Percentiles rank a stretch among this genome's conserved stretches.
phyloP scores from a whole-genome alignment of 23 tunicate genomes.

The Clavelina lepadiformis region DNA sequence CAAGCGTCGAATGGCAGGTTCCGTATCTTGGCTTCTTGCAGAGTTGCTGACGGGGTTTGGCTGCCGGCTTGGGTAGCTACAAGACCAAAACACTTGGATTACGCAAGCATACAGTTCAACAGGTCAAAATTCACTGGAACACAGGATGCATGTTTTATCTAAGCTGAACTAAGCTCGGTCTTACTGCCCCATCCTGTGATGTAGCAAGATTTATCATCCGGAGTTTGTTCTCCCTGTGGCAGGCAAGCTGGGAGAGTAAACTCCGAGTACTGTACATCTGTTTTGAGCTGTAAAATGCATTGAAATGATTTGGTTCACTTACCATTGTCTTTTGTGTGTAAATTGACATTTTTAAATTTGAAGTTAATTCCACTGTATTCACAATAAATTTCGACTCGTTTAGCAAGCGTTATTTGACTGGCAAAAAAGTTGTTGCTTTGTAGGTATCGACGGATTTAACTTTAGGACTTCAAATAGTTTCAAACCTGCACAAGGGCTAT shows the following conservation, averaged over 20 bases:
- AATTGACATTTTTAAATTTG: too few relatives aligned
- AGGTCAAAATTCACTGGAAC: too few relatives aligned
- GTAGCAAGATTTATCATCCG: conserved; percentile 32
- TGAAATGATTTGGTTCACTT: background rate
- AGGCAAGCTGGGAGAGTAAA: conserved; percentile 28
- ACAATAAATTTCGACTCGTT: too few relatives aligned
- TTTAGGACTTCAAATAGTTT: background rate
- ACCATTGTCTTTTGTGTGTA: background rate
- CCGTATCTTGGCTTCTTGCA: conserved; percentile 45
- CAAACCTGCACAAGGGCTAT: conserved; percentile 48
- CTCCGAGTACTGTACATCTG: background rate
- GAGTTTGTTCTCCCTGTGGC: conserved; percentile 44
- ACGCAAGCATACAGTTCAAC: too few relatives aligned
- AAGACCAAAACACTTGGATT: too few relatives aligned
- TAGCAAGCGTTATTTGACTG: too few relatives aligned
- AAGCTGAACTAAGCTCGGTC: background rate
- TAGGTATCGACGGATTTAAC: too few relatives aligned
- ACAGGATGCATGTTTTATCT: too few relatives aligned
- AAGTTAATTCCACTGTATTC: too few relatives aligned
- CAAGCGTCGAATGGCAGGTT: conserved; percentile 42
- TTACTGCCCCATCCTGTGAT: conserved; percentile 79
- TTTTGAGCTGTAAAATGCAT: background rate
- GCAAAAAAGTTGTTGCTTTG: too few relatives aligned
- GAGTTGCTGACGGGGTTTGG: conserved; percentile 9
- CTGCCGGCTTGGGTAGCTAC: conserved; percentile 2